Percentiles rank a stretch among this genome's conserved stretches.
Conservation (phyloP, 2,797 vertebrate genomes). For the Natrix natrix region DNA sequence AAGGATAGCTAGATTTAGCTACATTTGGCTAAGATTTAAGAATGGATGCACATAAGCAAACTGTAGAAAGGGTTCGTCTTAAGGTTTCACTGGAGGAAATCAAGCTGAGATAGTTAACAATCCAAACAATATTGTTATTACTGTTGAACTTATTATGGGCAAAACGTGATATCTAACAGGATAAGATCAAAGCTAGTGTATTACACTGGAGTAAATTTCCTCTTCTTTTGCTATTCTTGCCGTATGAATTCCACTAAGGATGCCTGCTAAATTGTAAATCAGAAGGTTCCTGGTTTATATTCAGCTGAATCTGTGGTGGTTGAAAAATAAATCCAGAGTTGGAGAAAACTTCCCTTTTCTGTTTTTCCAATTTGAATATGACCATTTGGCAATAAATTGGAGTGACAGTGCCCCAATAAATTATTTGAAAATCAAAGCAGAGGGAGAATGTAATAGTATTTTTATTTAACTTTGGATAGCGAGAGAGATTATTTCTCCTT, state of each 20-base stretch:
- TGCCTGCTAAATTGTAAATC: constrained; percentile 2
- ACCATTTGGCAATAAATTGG: constrained; percentile 32
- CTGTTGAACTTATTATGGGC: neutral
- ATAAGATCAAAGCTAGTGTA: neutral
- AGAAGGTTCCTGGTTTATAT: neutral
- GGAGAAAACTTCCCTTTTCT: constrained; percentile 17
- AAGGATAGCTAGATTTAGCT: neutral
- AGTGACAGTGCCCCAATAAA: constrained; percentile 26
- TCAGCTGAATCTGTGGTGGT: neutral
- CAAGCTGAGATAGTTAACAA: neutral
- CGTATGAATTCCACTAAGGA: neutral
- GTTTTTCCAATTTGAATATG: constrained; percentile 23
- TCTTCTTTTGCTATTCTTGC: neutral
- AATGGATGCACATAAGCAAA: neutral
- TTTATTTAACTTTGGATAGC: constrained; percentile 17
- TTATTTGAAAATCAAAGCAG: constrained; percentile 21
- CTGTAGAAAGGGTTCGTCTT: neutral
- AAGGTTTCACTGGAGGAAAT: neutral
- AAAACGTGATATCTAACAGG: neutral
- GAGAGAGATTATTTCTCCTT: constrained; percentile 4
- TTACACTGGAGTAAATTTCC: neutral
- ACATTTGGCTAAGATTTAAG: neutral
- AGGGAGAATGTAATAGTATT: constrained; percentile 16
- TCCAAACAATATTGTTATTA: neutral
- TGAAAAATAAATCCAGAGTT: constrained; percentile 36